Conservation (phyloP, 2,888 invertebrate genomes). For the Dyspetes luteomarginatus region DNA sequence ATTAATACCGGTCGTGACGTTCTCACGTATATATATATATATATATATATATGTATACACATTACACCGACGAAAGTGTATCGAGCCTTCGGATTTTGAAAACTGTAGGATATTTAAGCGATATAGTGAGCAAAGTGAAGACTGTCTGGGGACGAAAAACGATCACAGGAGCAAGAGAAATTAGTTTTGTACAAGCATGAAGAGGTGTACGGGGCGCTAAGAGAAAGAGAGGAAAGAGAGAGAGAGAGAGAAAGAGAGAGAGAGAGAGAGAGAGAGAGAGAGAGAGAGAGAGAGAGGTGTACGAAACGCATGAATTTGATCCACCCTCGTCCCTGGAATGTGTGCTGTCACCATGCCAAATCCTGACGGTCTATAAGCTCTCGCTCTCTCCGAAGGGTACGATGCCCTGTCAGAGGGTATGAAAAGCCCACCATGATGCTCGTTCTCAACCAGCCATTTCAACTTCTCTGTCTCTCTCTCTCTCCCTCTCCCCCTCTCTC, state of each 20-base stretch:
- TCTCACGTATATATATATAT: neutral
- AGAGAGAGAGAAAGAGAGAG: conserved; percentile 22
- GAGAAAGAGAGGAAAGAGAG: conserved; percentile 16
- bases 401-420: conserved; percentile 19
- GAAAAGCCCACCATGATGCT: conserved; percentile 14
- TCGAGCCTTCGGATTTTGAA: neutral
- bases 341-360: conserved; percentile 71
- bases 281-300: conserved; percentile 26
- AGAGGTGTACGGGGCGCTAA: neutral
- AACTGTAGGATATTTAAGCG: neutral
- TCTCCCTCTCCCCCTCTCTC: conserved; percentile 16
- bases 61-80: neutral
- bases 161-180: neutral
- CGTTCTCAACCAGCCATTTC: conserved; percentile 6
- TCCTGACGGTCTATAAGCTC: conserved; percentile 38
- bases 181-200: neutral
- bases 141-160: neutral
- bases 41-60: neutral
- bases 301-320: conserved; percentile 62
- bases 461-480: conserved; percentile 19
- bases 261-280: conserved; percentile 22
- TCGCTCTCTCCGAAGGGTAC: conserved; percentile 32
- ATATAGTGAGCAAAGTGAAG: neutral
- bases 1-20: conserved; percentile 23
- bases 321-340: conserved; percentile 75